Base-by-base conservation (phyloP, 1,140 invertebrate species). In the Pteromalus puparum region DNA sequence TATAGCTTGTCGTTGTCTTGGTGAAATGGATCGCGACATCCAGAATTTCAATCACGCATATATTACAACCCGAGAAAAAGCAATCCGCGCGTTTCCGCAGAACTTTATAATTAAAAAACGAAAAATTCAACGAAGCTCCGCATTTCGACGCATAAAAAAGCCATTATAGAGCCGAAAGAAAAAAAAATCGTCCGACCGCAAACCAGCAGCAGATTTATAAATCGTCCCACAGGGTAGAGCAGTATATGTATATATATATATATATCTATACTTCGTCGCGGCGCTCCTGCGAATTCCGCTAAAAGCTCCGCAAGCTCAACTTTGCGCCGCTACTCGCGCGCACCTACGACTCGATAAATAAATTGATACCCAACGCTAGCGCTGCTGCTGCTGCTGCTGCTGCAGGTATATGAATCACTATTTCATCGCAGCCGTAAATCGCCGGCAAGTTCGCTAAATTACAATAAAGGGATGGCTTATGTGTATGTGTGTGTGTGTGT, bases 391-490 rank as follows among this genome's bases (percentile, higher is more conserved):
- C 4, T n/a, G n/a, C n/a, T n/a, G n/a, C n/a, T 34, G 30, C n/a
- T 72, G 24, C 72, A 6, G 13, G 28, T 74, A 38, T 83, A 67
- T 75, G 61, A 76, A 75, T 83, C 81, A 24, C 73, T 83, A 82
- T 82, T 75, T 82, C 70, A 82, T 82, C 81, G 46, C 28, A 70
- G 24, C 72, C 48, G 72, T 61, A 81, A 74, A 74, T 82, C 28
- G 73, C 73, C 34, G 46, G n/a, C 42, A 7, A 24, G 38, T 28
- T 30, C 68, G 46, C 53, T 61, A 61, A 61, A 42, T 74, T 34
- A 34, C 15, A 42, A 38, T 42, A 42, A n/a, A 10, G 30, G 30
- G 28, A 24, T 3, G 18, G 5, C 13, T n/a, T 28, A 34, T 13
- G 34, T 5, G 72, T 4, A 5, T 15, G 34, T 7, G 9, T 28